These are phyloP conservation scores for Synergus japonicus DNA, from an alignment of 2,888 invertebrate species.

Conservation along the genomic window DNA sequence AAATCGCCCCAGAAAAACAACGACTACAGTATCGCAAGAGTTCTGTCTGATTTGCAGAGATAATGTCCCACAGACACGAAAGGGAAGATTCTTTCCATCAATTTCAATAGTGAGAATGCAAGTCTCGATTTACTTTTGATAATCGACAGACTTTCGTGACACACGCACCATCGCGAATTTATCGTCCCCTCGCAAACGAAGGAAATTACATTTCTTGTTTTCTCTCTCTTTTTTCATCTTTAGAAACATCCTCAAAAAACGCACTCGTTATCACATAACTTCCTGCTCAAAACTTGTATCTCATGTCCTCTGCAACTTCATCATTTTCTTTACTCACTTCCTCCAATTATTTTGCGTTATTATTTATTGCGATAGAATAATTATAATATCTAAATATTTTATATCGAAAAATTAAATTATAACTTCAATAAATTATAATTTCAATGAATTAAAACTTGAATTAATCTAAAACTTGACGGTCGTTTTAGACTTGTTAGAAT, in stretches of 20 bases:
- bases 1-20: constrained; percentile 29
- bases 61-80: constrained; percentile 34
- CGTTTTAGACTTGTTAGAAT: not conserved
- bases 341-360: not conserved
- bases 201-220: constrained; percentile 5
- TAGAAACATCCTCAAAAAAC: constrained; percentile 12
- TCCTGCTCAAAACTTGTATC: constrained; percentile 8
- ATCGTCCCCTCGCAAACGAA: constrained; percentile 26
- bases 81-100: constrained; percentile 28
- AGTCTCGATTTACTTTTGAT: constrained; percentile 38
- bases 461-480: not conserved
- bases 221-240: constrained; percentile 19
- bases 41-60: constrained; percentile 15
- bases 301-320: constrained; percentile 15
- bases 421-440: too few relatives aligned
- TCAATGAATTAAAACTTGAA: not conserved
- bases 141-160: constrained; percentile 28
- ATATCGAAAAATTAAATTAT: not conserved
- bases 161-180: constrained; percentile 33
- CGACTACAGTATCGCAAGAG: not conserved
- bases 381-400: too few relatives aligned
- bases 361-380: not conserved
- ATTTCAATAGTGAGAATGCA: constrained; percentile 10
- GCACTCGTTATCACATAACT: constrained; percentile 19
- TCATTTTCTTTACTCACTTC: not conserved